Percentiles rank a stretch among this genome's conserved stretches.
These are phyloP conservation scores for Cynodonichthys magdalenae DNA, from an alignment of 2,797 vertebrate species.

Conservation along the genomic window DNA sequence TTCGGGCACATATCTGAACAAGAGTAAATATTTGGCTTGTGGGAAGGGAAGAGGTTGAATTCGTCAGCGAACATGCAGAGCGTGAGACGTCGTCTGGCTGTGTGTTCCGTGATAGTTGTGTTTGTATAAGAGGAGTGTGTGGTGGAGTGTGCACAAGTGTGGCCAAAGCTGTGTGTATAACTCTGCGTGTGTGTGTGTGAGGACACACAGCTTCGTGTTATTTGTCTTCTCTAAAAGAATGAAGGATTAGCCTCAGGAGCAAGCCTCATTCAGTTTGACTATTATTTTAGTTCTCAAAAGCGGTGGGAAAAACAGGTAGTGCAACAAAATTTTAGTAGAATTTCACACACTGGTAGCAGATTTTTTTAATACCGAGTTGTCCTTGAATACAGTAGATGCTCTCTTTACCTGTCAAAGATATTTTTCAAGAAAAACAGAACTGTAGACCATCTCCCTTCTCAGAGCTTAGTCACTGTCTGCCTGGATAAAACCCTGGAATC, in stretches of 20 bases:
- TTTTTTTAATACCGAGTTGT: not conserved
- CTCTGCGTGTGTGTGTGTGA: conserved; percentile 13
- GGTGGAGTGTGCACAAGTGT: conserved; percentile 11
- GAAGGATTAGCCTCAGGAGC: not conserved
- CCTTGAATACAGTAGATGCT: not conserved
- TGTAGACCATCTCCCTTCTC: conserved; percentile 22
- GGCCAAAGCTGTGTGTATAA: conserved; percentile 10
- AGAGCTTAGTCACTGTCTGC: conserved; percentile 40
- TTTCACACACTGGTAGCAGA: not conserved
- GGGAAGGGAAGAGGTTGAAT: conserved; percentile 62
- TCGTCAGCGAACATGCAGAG: conserved; percentile 49
- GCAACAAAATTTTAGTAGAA: conserved; percentile 6
- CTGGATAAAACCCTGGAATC: conserved; percentile 17
- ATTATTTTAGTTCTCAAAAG: conserved; percentile 5
- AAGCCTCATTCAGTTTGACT: not conserved
- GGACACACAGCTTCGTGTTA: not conserved
- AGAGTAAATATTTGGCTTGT: conserved; percentile 80
- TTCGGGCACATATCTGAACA: conserved; percentile 63
- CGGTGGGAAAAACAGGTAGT: conserved; percentile 2
- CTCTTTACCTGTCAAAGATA: not conserved
- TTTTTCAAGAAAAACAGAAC: conserved; percentile 14
- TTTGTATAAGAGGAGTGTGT: conserved; percentile 35
- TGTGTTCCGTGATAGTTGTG: conserved; percentile 26
- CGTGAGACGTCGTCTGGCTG: conserved; percentile 34
- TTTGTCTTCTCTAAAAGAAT: not conserved